Base-by-base conservation (phyloP, 1,140 invertebrate genomes). In the Lepidostoma basale region DNA sequence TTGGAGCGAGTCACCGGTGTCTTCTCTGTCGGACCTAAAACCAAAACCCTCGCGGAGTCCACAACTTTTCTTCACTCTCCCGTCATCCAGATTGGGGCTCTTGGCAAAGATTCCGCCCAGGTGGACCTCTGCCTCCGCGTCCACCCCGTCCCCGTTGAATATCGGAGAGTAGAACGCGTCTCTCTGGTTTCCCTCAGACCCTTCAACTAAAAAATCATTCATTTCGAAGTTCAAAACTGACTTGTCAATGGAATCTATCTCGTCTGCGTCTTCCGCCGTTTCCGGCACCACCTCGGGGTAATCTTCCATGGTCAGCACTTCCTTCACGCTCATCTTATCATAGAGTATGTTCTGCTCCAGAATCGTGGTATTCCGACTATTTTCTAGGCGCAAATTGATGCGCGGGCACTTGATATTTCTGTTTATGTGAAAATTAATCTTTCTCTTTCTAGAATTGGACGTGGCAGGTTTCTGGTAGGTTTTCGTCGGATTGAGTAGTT, bases 11-110 rank as follows among this genome's bases (percentile, higher is more conserved):
- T 75, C 78, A 80, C 78, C 76, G 78, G 77, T 75, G 74, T 78
- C 78, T 77, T 81, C 81, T 81, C 82, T 84, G 82, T 74, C 82
- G 82, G 82, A 83, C 81, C 77, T 72, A 77, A 82, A 80, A 82
- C 81, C 81, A 83, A 83, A 83, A 83, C 81, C 82, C 82, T 68
- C 65, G 47, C 12, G 22, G 10, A 39, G 14, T 56, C 36, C 52
- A 52, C 26, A 52, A 18, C 28, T 33, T 18, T 64, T 52, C 62
- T 39, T 64, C 20, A 4, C 39, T 20, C 12, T 56, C 52, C 28
- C n/a, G 16, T 47, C 60, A 33, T 47, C 60, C 23, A 45, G 12
- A 26, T 62, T 44, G 6, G 20, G 18, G 3, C 47, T 49, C 18
- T 62, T 62, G 0, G 25, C n/a, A 28, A 33, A 33, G 42, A 62